Conservation (phyloP, 1,140 invertebrate genomes). For the Heliothis virescens region DNA sequence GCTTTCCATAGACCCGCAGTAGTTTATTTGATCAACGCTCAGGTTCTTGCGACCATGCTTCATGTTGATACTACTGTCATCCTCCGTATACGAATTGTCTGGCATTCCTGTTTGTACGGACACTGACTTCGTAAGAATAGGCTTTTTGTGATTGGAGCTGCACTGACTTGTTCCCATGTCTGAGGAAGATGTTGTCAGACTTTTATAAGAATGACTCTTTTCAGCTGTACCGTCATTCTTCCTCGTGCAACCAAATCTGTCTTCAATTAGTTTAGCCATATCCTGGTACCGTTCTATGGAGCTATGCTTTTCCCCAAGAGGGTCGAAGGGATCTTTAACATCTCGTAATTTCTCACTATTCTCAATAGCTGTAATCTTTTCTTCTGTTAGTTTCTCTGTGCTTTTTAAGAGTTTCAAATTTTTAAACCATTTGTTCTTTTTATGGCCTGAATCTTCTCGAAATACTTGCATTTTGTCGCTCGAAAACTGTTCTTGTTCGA, state of each 20-base stretch:
- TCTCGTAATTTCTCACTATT: constrained; percentile 80
- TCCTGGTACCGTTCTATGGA: constrained; percentile 88
- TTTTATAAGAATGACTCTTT: constrained; percentile 85
- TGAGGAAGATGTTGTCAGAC: constrained; percentile 84
- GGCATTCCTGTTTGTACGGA: constrained; percentile 85
- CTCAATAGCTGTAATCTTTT: constrained; percentile 80
- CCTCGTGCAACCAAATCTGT: constrained; percentile 82
- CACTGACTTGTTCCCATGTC: constrained; percentile 84
- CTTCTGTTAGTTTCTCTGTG: constrained; percentile 77
- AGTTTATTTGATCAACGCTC: constrained; percentile 85
- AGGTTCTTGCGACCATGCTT: constrained; percentile 83
- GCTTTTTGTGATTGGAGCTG: constrained; percentile 82
- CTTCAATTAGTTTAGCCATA: constrained; percentile 88
- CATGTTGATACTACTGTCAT: constrained; percentile 82
- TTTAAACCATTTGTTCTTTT: constrained; percentile 88
- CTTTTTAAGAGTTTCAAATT: constrained; percentile 84
- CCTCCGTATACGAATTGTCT: constrained; percentile 80
- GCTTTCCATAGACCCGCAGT: constrained; percentile 85
- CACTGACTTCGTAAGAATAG: constrained; percentile 84
- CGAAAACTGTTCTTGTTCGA: constrained; percentile 77
- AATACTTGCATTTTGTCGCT: constrained; percentile 88
- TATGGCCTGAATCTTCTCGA: constrained; percentile 83
- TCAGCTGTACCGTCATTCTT: constrained; percentile 82
- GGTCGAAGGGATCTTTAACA: constrained; percentile 84
- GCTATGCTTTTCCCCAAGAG: constrained; percentile 82